Evolutionary conservation across 2,888 invertebrate genomes (phyloP).

Genomic region (Drosophila dives): DNA sequence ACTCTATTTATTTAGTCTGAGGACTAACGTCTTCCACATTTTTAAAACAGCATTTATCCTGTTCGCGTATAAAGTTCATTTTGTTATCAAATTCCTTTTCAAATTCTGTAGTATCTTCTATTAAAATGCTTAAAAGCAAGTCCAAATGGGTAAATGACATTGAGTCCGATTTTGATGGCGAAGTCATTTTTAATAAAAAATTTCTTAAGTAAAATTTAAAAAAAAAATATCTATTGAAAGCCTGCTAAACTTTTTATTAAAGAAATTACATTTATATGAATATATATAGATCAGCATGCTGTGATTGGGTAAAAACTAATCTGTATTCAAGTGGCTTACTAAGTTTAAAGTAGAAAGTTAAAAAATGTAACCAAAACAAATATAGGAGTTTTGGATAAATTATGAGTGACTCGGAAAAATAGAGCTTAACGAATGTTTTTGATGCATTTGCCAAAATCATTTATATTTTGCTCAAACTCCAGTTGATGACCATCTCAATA

Average conservation of each 20-base stretch:
- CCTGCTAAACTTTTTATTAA: background rate
- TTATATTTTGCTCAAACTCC: background rate
- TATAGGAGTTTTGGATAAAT: background rate
- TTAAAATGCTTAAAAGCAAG: constrained; percentile 47
- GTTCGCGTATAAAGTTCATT: constrained; percentile 45
- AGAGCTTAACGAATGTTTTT: background rate
- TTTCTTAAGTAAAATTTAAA: background rate
- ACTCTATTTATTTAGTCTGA: too few species aligned
- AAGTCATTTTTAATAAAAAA: constrained; percentile 39
- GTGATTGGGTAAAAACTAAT: background rate
- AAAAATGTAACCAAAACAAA: background rate
- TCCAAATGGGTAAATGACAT: constrained; percentile 63
- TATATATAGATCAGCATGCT: constrained; percentile 5
- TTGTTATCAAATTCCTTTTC: constrained; percentile 54
- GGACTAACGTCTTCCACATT: constrained; percentile 46
- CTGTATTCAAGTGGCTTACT: background rate
- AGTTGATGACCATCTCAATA: background rate
- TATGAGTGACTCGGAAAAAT: too few species aligned
- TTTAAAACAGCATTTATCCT: constrained; percentile 34
- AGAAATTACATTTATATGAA: background rate
- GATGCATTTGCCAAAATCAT: too few species aligned
- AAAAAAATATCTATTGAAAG: background rate
- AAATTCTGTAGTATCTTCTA: constrained; percentile 54
- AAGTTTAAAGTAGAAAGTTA: background rate
- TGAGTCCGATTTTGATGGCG: constrained; percentile 20